A percentile compares a stretch with the other conserved stretches of the same genome.
Evolutionary conservation across 2,797 vertebrate species (phyloP).

Genomic region (Acanthurus lineatus): DNA sequence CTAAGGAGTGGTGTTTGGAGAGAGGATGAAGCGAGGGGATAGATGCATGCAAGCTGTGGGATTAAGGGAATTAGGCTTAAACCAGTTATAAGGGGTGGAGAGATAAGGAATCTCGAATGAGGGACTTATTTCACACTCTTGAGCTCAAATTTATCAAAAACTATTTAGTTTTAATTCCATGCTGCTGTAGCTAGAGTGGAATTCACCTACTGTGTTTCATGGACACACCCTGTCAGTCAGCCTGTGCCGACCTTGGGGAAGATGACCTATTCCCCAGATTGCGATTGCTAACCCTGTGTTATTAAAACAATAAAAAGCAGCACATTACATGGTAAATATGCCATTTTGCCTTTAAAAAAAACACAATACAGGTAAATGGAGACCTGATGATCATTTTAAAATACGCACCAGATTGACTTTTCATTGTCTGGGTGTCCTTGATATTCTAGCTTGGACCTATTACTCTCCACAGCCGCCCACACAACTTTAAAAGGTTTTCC

Average conservation of each 20-base stretch:
- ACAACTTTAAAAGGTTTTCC: slow-evolving; percentile 74
- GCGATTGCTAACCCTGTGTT: not conserved
- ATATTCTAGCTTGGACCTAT: slow-evolving; percentile 44
- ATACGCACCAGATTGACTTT: slow-evolving; percentile 50
- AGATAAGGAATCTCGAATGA: slow-evolving; percentile 47
- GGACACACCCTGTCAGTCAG: slow-evolving; percentile 57
- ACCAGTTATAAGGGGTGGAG: slow-evolving; percentile 51
- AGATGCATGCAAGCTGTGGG: slow-evolving; percentile 48
- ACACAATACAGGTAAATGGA: slow-evolving; percentile 18
- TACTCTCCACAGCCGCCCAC: slow-evolving; percentile 58
- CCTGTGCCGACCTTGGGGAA: slow-evolving; percentile 13
- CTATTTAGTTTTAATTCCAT: slow-evolving; percentile 55
- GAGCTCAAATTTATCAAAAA: slow-evolving; percentile 51
- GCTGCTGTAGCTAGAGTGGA: slow-evolving; percentile 57
- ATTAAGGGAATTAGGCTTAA: slow-evolving; percentile 59
- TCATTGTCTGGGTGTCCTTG: slow-evolving; percentile 53
- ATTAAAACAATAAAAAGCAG: slow-evolving; percentile 30
- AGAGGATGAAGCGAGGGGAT: slow-evolving; percentile 46
- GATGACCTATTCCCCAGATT: slow-evolving; percentile 52
- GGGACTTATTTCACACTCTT: slow-evolving; percentile 66
- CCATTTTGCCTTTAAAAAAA: slow-evolving; percentile 9
- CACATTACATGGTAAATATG: slow-evolving; percentile 12
- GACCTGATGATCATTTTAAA: slow-evolving; percentile 18
- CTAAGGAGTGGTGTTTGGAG: slow-evolving; percentile 61
- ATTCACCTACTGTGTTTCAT: slow-evolving; percentile 69